These are phyloP conservation scores for Hypercompe scribonia DNA, from an alignment of 2,888 invertebrate species.

Conservation along the genomic window DNA sequence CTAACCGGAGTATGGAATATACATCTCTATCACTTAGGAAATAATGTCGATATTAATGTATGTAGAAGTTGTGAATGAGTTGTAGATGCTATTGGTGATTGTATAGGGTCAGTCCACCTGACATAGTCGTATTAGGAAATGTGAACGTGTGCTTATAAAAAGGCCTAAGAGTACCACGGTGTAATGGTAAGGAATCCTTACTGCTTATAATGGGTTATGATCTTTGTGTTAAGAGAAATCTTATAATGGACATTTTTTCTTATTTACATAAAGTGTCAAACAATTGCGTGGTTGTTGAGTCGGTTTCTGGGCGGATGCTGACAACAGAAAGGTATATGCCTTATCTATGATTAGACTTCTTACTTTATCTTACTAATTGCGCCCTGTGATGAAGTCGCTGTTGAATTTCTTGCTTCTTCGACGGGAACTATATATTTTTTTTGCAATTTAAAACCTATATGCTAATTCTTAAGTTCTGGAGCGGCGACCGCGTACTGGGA, in stretches of 20 bases:
- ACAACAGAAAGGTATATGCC: too few relatives aligned
- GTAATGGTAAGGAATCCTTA: conserved; percentile 45
- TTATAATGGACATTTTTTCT: not conserved
- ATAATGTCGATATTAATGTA: conserved; percentile 41
- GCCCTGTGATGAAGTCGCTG: too few relatives aligned
- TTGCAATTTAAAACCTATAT: too few relatives aligned
- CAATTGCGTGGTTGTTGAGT: not conserved
- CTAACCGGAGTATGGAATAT: conserved; percentile 2
- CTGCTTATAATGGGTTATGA: conserved; percentile 41
- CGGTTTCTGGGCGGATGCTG: too few relatives aligned
- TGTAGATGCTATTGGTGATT: conserved; percentile 35
- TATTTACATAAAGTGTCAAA: not conserved
- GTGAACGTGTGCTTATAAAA: conserved; percentile 70
- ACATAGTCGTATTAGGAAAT: conserved; percentile 75
- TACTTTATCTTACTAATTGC: too few relatives aligned
- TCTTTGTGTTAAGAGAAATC: not conserved
- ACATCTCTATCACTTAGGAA: conserved; percentile 18
- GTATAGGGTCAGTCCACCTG: conserved; percentile 74
- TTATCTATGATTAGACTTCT: too few relatives aligned
- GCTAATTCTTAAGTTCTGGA: too few relatives aligned
- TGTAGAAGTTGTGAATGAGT: conserved; percentile 2
- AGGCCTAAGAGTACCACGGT: conserved; percentile 53
- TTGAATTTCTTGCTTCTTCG: too few relatives aligned
- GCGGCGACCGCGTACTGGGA: too few relatives aligned
- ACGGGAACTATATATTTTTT: too few relatives aligned